Evolutionary conservation across 2,888 invertebrate genomes (phyloP).

Genomic region (Anoplius nigerrimus): DNA sequence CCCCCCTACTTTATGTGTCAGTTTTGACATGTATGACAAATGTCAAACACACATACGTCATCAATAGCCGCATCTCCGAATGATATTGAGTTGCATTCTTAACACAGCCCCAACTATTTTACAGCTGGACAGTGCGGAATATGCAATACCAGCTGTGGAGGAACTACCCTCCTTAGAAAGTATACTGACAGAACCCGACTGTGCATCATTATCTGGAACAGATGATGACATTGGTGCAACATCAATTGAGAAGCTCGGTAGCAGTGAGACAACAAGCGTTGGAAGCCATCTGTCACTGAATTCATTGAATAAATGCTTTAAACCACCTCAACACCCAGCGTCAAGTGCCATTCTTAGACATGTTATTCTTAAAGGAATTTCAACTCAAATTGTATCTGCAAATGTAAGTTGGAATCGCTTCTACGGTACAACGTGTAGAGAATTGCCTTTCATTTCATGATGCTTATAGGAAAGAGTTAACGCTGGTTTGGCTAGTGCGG

Average conservation of each 20-base stretch:
- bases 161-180: slow-evolving; percentile 87
- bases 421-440: slow-evolving; percentile 6
- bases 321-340: slow-evolving; percentile 70
- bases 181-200: slow-evolving; percentile 85
- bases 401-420: slow-evolving; percentile 78
- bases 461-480: slow-evolving; percentile 86
- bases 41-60: background rate
- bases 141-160: slow-evolving; percentile 86
- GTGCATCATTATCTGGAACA: slow-evolving; percentile 79
- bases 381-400: slow-evolving; percentile 91
- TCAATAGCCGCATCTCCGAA: no score
- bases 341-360: slow-evolving; percentile 84
- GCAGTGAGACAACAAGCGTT: slow-evolving; percentile 76
- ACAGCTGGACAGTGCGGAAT: slow-evolving; percentile 89
- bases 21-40: background rate
- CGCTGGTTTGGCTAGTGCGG: slow-evolving; percentile 91
- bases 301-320: slow-evolving; percentile 67
- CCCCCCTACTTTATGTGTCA: background rate
- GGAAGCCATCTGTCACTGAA: slow-evolving; percentile 76
- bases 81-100: background rate
- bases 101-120: slow-evolving; percentile 1
- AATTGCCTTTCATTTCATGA: slow-evolving; percentile 13
- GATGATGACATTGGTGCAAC: slow-evolving; percentile 72
- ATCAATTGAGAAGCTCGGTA: slow-evolving; percentile 68
- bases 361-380: slow-evolving; percentile 90